Evolutionary conservation across 2,888 invertebrate species (phyloP), one percentile per base, ranked within the genome.

Genomic region (Oconnorella tubifera): DNA sequence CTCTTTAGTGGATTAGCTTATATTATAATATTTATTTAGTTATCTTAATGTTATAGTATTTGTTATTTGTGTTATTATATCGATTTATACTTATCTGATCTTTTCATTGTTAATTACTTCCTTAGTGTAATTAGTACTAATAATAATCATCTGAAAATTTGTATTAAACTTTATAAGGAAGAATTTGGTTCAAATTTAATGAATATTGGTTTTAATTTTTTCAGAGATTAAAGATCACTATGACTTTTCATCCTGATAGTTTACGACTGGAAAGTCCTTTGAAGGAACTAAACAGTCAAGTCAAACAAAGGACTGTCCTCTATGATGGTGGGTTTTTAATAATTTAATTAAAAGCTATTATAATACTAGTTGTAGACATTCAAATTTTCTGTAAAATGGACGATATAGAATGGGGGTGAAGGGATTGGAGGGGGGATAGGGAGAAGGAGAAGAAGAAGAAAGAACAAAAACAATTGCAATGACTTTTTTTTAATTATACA

Each of bases 201-300:
- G 31, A 29, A 29, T 57, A 14, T 40, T 6, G 40, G 6, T 40
- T 40, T 19, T 40, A 40, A 40, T 40, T 40, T 50, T 63, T 49
- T 56, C 28, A 59, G 63, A 40, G 33, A 49, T 27, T 63, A 25
- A 60, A 49, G 29, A 31, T 63, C 14, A 65, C 62, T 4, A 65
- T 67, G 64, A 65, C 49, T 3, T 67, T 65, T 51, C 64, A 67
- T 27, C 62, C 64, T 19, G 67, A 74, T 23, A 82, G 83, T 55
- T 83, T 85, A 70, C 84, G 83, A 70, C 73, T 85, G 50, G 75
- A 75, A 3, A 83, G 83, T 29, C 75, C 80, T n/a, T 71, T 86
- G 40, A 78, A 80, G 53, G 79, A 76, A 40, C 78, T 77, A 56
- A 84, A 83, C 73, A 77, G 79, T 1, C 65, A 72, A 49, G 79